Evolutionary conservation across 2,888 invertebrate species (phyloP), one percentile per base, ranked within the genome.

Genomic region (Sesia bembeciformis): DNA sequence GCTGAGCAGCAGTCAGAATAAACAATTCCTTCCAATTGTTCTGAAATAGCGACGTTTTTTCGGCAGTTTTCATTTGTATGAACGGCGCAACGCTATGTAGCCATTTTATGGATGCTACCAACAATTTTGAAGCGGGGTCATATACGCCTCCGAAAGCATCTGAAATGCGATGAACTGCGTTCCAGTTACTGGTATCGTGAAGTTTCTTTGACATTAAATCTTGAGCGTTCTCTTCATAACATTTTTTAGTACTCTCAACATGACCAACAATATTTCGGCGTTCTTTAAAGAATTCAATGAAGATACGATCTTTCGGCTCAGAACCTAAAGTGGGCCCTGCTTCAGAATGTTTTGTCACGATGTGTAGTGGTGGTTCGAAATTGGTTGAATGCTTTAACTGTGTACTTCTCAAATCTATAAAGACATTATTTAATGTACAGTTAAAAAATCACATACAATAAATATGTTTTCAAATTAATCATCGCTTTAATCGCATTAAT

Each of bases 11-110:
- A 40, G 95, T 96, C 5, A 97, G 78, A 1, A 96, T 91, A 74
- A 96, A 96, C 4, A 97, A 80, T 73, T 96, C 96, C 66, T 93
- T 93, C 97, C 97, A 97, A 40, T 94, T 93, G 70, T 93, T 93
- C 67, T 94, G 94, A 54, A 97, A 80, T 46, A 97, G 87, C 53
- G 92, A 90, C 0, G 92, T 91, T 72, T 96, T 96, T 66, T 96
- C 96, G 52, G 92, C 61, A 1, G 65, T 62, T 53, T 78, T 75
- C 62, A 95, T 91, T 74, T 94, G 94, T 8, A 93, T 78, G 74
- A 95, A 96, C 1, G 94, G 93, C 0, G 94, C 93, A 53, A 96
- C 93, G 53, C 93, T 93, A 62, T 94, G 91, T 0, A 95, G 92
- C 96, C 96, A 97, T 74, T 94, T 94, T 1, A 96, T 93, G 0